These are phyloP conservation scores for Drosophila malerkotliana DNA, from an alignment of 1,140 invertebrate genomes.

Conservation along the genomic window DNA sequence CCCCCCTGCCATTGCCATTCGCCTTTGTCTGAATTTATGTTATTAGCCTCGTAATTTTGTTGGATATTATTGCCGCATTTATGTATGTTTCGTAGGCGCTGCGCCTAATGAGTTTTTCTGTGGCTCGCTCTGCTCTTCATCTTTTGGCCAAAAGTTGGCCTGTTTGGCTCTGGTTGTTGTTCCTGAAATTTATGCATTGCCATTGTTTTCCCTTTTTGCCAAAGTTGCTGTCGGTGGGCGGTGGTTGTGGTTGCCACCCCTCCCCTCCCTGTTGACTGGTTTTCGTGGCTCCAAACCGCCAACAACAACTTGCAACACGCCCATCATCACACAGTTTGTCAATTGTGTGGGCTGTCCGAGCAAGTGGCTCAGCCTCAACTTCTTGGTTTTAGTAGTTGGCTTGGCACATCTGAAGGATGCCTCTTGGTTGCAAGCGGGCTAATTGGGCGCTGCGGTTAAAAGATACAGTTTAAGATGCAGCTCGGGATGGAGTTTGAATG, in stretches of 20 bases:
- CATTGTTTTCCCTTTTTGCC: constrained; percentile 41
- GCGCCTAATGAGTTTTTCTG: constrained; percentile 74
- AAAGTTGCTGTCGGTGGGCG: constrained; percentile 34
- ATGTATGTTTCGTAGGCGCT: constrained; percentile 75
- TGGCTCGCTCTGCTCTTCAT: constrained; percentile 22
- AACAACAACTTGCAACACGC: constrained; percentile 3
- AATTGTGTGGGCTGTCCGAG: constrained; percentile 41
- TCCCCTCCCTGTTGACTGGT: constrained; percentile 16
- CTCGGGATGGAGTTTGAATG: neutral
- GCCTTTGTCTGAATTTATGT: constrained; percentile 63
- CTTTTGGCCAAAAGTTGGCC: constrained; percentile 31
- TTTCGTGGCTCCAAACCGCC: constrained; percentile 25
- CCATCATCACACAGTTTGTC: constrained; percentile 28
- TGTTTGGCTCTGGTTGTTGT: constrained; percentile 48
- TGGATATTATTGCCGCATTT: constrained; percentile 69
- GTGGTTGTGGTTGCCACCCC: constrained; percentile 18
- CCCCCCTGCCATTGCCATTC: neutral
- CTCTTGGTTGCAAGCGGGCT: constrained; percentile 19
- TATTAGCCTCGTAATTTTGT: constrained; percentile 76
- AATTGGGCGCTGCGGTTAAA: constrained; percentile 28
- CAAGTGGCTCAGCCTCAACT: constrained; percentile 22
- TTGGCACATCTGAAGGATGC: constrained; percentile 31
- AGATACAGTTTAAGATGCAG: constrained; percentile 29
- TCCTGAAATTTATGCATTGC: constrained; percentile 65
- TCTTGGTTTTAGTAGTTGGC: constrained; percentile 15